Percentiles rank a stretch among this genome's conserved stretches.
Conservation (phyloP, 2,797 vertebrate genomes). For the Muraenolepis orangiensis region DNA sequence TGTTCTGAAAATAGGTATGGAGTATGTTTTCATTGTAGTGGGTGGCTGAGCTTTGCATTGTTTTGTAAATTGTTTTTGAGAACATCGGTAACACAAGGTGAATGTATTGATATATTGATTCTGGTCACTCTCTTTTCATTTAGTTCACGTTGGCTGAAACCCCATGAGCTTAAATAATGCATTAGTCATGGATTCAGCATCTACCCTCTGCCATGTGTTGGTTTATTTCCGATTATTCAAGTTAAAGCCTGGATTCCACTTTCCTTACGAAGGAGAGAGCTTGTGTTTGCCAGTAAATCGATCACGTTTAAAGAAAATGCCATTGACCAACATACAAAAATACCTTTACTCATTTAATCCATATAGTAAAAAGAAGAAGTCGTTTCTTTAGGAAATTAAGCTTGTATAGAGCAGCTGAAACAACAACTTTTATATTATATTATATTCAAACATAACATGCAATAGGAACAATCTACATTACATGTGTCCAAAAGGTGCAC, state of each 20-base stretch:
- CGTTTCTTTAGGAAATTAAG: not conserved
- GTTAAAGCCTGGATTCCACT: not conserved
- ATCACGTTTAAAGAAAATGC: not conserved
- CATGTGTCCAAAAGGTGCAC: not conserved
- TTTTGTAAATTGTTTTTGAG: conserved; percentile 26
- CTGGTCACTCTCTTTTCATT: conserved; percentile 30
- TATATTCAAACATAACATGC: not conserved
- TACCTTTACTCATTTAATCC: not conserved
- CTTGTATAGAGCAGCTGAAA: not conserved
- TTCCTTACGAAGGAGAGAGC: not conserved
- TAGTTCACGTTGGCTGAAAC: conserved; percentile 43
- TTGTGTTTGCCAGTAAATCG: not conserved
- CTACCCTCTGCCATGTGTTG: not conserved
- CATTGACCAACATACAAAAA: not conserved
- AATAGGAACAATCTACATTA: not conserved
- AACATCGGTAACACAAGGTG: conserved; percentile 43
- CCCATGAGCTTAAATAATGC: conserved; percentile 40
- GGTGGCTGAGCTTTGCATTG: conserved; percentile 22
- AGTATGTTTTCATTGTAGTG: conserved; percentile 14
- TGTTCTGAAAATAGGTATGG: conserved; percentile 7
- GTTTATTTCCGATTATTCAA: conserved; percentile 11
- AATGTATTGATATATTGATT: conserved; percentile 57
- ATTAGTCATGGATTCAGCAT: conserved; percentile 29
- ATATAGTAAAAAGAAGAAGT: not conserved
- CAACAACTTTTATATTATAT: not conserved